phyloP scores from a whole-genome alignment of 2,888 invertebrate genomes.

The Chesias legatella region DNA sequence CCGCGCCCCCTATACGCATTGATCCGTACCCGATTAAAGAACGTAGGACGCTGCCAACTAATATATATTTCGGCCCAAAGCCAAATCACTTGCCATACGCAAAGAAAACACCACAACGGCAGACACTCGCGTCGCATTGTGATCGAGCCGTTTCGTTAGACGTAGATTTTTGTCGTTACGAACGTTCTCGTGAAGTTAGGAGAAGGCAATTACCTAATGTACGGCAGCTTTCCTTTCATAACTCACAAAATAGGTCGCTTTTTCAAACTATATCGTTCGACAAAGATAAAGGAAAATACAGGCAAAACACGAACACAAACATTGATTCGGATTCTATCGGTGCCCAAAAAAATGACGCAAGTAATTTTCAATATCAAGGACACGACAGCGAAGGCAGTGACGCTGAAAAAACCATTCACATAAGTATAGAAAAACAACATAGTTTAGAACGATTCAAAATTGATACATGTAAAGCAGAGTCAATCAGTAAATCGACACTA shows the following conservation, averaged over 20 bases:
- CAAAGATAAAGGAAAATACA: constrained; percentile 9
- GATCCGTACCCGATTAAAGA: constrained; percentile 20
- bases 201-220: constrained; percentile 41
- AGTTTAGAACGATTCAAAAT: constrained; percentile 35
- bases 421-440: constrained; percentile 59
- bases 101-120: constrained; percentile 23
- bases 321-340: constrained; percentile 4
- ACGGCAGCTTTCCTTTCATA: constrained; percentile 27
- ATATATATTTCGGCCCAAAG: constrained; percentile 30
- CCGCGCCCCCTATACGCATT: constrained; percentile 1
- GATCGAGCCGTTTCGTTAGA: constrained; percentile 28
- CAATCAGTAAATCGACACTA: constrained; percentile 19
- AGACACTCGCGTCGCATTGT: constrained; percentile 9
- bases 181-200: constrained; percentile 24
- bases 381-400: constrained; percentile 76
- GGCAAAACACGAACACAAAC: constrained; percentile 3
- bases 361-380: constrained; percentile 62
- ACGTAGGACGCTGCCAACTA: constrained; percentile 28
- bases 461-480: constrained; percentile 19
- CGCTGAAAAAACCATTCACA: constrained; percentile 74
- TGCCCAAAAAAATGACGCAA: constrained; percentile 30
- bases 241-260: constrained; percentile 31
- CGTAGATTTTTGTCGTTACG: constrained; percentile 23
- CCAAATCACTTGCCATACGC: constrained; percentile 17
- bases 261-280: constrained; percentile 34